A percentile compares a stretch with the other conserved stretches of the same genome.
These are phyloP conservation scores for Pelmatolapia mariae DNA, from an alignment of 2,113 vertebrate genomes.

Conservation along the genomic window DNA sequence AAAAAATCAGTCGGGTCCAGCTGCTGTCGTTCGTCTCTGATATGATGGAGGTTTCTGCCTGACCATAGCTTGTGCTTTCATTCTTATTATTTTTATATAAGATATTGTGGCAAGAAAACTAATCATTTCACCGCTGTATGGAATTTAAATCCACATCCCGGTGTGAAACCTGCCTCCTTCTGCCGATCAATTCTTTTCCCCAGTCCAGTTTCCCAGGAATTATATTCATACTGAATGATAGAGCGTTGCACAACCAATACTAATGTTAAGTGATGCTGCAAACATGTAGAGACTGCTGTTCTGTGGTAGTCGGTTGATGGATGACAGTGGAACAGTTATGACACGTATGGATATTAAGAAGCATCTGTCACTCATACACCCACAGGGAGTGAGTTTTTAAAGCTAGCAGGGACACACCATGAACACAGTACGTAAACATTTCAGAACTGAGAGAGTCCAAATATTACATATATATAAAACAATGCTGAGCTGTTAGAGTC, in stretches of 20 bases:
- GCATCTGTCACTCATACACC: not conserved
- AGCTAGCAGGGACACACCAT: not conserved
- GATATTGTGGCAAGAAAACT: not conserved
- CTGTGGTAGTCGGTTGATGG: not conserved
- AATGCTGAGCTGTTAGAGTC: not conserved
- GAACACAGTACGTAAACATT: not conserved
- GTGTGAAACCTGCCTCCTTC: not conserved
- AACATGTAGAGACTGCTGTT: not conserved
- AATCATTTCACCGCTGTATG: not conserved
- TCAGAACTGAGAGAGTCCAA: not conserved
- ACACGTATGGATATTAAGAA: not conserved
- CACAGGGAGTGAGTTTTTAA: not conserved
- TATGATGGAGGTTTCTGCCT: constrained; percentile 24
- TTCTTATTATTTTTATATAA: constrained; percentile 40
- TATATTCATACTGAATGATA: not conserved
- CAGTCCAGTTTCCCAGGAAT: not conserved
- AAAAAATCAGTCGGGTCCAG: constrained; percentile 19
- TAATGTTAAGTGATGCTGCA: not conserved
- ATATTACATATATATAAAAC: not conserved
- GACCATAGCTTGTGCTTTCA: constrained; percentile 33
- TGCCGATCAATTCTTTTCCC: not conserved
- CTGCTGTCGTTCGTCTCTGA: not conserved
- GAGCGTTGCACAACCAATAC: not conserved
- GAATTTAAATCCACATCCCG: not conserved
- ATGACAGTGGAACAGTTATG: not conserved